phyloP scores from a whole-genome alignment of 2,888 invertebrate species.

The Tricholauxania praeusta region DNA sequence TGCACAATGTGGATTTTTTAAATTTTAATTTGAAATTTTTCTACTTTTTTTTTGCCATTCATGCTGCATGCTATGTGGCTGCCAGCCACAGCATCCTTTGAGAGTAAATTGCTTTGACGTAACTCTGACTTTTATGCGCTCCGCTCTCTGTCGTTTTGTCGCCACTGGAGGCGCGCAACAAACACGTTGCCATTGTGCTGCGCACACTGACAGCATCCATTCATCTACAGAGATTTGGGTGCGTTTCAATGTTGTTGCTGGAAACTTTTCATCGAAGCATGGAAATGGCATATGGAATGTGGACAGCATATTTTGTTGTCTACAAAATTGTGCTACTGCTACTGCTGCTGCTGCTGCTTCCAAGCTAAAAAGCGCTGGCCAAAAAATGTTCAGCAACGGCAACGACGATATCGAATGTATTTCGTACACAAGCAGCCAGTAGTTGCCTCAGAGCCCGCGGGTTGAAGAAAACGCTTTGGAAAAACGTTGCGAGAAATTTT shows the following conservation, averaged over 20 bases:
- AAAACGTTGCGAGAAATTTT: slow-evolving; percentile 61
- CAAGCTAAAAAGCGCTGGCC: slow-evolving; percentile 14
- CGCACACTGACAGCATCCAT: slow-evolving; percentile 8
- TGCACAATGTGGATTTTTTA: background rate
- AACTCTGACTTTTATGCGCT: slow-evolving; percentile 5
- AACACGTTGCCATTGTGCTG: background rate
- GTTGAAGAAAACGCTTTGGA: slow-evolving; percentile 69
- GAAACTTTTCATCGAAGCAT: background rate
- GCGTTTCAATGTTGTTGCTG: slow-evolving; percentile 39
- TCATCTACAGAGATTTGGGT: slow-evolving; percentile 38
- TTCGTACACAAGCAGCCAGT: slow-evolving; percentile 56
- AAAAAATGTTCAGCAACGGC: slow-evolving; percentile 37
- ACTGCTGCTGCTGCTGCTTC: background rate
- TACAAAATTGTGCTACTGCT: slow-evolving; percentile 1
- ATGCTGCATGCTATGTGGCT: background rate
- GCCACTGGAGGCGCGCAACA: slow-evolving; percentile 23
- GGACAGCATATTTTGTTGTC: background rate
- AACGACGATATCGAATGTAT: slow-evolving; percentile 48
- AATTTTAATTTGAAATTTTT: too few species aligned
- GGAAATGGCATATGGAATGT: slow-evolving; percentile 15
- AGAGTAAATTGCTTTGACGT: slow-evolving; percentile 1
- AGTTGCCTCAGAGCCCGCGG: slow-evolving; percentile 70
- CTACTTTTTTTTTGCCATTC: background rate
- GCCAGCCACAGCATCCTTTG: slow-evolving; percentile 3
- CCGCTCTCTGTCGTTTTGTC: slow-evolving; percentile 21